Base-by-base conservation (phyloP, 1,140 invertebrate genomes). In the Asbolus verrucosus region DNA sequence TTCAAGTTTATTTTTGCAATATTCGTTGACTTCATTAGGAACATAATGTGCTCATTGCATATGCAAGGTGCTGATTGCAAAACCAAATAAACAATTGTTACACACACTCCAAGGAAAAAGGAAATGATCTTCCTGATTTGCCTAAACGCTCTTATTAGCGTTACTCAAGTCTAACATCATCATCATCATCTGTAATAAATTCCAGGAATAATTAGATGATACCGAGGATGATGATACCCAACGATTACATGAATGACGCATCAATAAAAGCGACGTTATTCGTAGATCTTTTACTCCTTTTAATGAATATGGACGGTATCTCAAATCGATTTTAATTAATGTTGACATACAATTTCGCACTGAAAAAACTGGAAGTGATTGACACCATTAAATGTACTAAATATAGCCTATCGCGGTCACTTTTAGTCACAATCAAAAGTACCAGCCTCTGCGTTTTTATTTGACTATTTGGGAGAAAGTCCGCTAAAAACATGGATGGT, bases 331-430 rank as follows among this genome's bases (percentile, higher is more conserved):
- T 27, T 54, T 54, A 54, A 54, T 54, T 54, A 54, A 54, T 30
- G 21, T 54, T 54, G 46, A 54, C 46, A 13, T 54, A 54, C 18
- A 19, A 54, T 50, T 50, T 50, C 43, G 43, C 43, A 50, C 21
- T n/a, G 6, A 54, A 54, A 54, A 54, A 54, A 54, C 46, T 27
- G 19, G 46, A 54, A 54, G 46, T 54, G 46, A 27, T 54, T 54
- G 46, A 54, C 46, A 54, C 46, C 19, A 27, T 54, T 54, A 54
- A 54, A n/a, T n/a, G 18, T 27, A 13, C 21, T 54, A 30, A 54
- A 54, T 54, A 24, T 54, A 54, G 27, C 18, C 19, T 54, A 54
- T 11, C 46, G 19, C 46, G 46, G 46, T 54, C 46, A 54, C 11
- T 11, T 30, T 30, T 5, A 8, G 4, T n/a, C 19, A 54, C 46